Conservation (phyloP, 2,113 vertebrate genomes). For the Seriola rivoliana region DNA sequence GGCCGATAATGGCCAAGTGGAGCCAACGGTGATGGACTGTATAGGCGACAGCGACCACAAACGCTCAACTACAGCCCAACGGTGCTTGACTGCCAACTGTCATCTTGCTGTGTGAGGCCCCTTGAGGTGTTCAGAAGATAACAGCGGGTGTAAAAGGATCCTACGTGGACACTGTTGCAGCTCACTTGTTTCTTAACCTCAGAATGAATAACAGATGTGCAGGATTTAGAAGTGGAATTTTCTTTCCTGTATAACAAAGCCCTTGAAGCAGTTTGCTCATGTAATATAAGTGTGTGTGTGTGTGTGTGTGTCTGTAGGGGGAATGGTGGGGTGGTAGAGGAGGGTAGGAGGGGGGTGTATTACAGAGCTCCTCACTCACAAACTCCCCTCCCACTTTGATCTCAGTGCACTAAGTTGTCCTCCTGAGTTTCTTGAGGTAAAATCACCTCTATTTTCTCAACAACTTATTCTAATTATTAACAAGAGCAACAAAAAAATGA, state of each 20-base stretch:
- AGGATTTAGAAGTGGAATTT: conserved; percentile 70
- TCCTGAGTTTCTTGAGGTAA: conserved; percentile 31
- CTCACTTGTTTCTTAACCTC: conserved; percentile 72
- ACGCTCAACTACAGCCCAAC: neutral
- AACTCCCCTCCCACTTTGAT: conserved; percentile 73
- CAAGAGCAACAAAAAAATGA: conserved; percentile 12
- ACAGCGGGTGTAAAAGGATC: conserved; percentile 52
- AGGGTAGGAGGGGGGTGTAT: conserved; percentile 6
- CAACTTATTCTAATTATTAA: neutral
- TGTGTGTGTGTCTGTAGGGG: conserved; percentile 5
- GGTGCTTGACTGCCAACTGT: conserved; percentile 5
- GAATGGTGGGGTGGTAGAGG: conserved; percentile 7
- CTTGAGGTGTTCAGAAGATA: conserved; percentile 46
- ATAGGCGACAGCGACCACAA: neutral
- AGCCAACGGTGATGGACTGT: conserved; percentile 18
- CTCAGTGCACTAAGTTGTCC: conserved; percentile 36
- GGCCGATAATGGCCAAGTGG: conserved; percentile 43
- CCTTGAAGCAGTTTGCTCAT: conserved; percentile 56
- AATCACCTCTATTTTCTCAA: neutral
- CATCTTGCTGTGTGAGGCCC: conserved; percentile 28
- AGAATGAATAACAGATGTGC: conserved; percentile 80
- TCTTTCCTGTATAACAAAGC: conserved; percentile 79
- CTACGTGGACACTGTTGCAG: conserved; percentile 63
- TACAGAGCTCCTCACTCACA: conserved; percentile 58
- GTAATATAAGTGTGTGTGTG: conserved; percentile 51